Evolutionary conservation across 2,797 vertebrate genomes (phyloP).

Genomic region (Yasuhikotakia modesta): DNA sequence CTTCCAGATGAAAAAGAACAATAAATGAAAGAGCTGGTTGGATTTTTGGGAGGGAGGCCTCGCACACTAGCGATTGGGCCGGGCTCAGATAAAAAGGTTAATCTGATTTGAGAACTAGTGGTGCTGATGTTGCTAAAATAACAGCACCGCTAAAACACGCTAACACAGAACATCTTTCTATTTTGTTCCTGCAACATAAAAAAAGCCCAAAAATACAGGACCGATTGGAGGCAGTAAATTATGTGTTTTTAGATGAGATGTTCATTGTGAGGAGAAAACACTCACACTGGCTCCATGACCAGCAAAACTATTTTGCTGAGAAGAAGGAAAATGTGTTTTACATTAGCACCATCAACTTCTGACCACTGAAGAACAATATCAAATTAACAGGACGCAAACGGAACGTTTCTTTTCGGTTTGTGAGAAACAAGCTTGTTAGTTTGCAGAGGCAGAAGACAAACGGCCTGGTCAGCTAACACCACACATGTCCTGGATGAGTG

Average conservation of each 20-base stretch:
- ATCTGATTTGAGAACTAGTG: slow-evolving; percentile 67
- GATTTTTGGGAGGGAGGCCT: slow-evolving; percentile 72
- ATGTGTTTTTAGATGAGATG: slow-evolving; percentile 64
- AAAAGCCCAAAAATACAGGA: not conserved
- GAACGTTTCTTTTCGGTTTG: not conserved
- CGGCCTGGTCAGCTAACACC: slow-evolving; percentile 39
- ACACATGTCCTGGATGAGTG: slow-evolving; percentile 26
- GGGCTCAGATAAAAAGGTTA: slow-evolving; percentile 66
- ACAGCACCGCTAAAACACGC: slow-evolving; percentile 43
- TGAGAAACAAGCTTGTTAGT: not conserved
- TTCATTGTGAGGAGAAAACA: not conserved
- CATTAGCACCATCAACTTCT: not conserved
- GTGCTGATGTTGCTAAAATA: slow-evolving; percentile 36
- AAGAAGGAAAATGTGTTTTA: slow-evolving; percentile 1
- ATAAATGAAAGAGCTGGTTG: slow-evolving; percentile 70
- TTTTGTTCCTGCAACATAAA: not conserved
- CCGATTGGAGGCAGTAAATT: slow-evolving; percentile 10
- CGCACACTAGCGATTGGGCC: slow-evolving; percentile 65
- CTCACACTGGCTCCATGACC: not conserved
- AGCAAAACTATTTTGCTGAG: not conserved
- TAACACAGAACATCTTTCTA: slow-evolving; percentile 34
- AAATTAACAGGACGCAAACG: slow-evolving; percentile 8
- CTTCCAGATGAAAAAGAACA: slow-evolving; percentile 78
- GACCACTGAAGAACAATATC: slow-evolving; percentile 5
- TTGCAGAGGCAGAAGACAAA: slow-evolving; percentile 30